Evolutionary conservation across 1,140 invertebrate species (phyloP).

Genomic region (Phortica variegata): DNA sequence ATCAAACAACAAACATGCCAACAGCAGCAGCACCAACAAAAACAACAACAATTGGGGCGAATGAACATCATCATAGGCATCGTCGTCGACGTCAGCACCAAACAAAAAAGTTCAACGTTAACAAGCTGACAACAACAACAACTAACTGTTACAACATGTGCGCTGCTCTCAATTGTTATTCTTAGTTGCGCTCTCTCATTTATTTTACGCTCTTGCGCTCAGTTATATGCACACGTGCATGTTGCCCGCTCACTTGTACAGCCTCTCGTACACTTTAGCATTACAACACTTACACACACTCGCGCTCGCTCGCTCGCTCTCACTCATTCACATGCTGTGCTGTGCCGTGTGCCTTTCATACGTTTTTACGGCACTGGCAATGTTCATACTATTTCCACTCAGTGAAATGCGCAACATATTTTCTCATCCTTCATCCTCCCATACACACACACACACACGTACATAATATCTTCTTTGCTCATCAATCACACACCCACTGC

Average conservation of each 20-base stretch:
- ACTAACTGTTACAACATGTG: constrained; percentile 39
- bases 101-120: constrained; percentile 14
- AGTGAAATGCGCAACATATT: constrained; percentile 48
- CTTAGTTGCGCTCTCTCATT: too few relatives aligned
- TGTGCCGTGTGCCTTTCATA: not conserved
- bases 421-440: constrained; percentile 2
- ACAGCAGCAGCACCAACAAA: too few relatives aligned
- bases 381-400: not conserved
- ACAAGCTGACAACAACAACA: constrained; percentile 15
- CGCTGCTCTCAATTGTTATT: too few relatives aligned
- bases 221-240: constrained; percentile 12
- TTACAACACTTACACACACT: too few relatives aligned
- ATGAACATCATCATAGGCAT: constrained; percentile 5
- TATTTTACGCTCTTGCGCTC: too few relatives aligned
- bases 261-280: constrained; percentile 14
- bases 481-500: constrained; percentile 1
- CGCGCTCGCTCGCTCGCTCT: constrained; percentile 6
- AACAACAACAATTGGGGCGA: too few relatives aligned
- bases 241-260: constrained; percentile 8
- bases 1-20: too few relatives aligned
- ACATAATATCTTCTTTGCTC: not conserved
- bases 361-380: too few relatives aligned
- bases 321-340: not conserved
- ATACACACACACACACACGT: not conserved
- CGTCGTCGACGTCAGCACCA: constrained; percentile 18